Conservation (phyloP, 2,113 vertebrate species). For the Phaethon lepturus region DNA sequence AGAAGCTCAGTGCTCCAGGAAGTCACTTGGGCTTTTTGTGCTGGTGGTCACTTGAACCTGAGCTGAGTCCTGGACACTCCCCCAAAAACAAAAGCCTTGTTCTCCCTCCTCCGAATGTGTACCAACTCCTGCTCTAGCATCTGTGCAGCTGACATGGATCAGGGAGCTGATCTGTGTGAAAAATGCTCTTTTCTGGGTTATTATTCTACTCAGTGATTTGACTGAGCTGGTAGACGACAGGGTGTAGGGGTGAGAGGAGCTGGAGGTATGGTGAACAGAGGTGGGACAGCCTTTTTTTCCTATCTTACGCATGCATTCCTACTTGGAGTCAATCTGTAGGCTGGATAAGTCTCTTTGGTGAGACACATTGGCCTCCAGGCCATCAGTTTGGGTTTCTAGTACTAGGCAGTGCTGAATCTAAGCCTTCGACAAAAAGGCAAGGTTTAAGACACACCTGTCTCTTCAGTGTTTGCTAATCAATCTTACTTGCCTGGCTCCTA, state of each 20-base stretch:
- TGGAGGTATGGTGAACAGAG: neutral
- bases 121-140: neutral
- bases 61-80: neutral
- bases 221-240: neutral
- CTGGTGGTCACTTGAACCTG: neutral
- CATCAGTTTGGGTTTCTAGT: neutral
- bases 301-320: neutral
- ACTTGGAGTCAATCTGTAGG: neutral
- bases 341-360: neutral
- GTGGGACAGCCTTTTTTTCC: neutral
- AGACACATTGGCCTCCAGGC: neutral
- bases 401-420: neutral
- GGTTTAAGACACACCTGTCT: neutral
- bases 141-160: neutral
- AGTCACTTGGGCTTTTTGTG: neutral
- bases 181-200: neutral
- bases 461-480: neutral
- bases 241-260: fast-evolving
- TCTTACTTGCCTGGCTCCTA: neutral
- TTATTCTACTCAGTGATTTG: neutral
- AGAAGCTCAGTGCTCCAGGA: neutral
- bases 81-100: neutral
- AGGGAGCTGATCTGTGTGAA: neutral
- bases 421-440: neutral
- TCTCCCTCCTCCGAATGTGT: neutral